These are phyloP conservation scores for Eupeodes luniger DNA, from an alignment of 2,888 invertebrate species.

Conservation along the genomic window DNA sequence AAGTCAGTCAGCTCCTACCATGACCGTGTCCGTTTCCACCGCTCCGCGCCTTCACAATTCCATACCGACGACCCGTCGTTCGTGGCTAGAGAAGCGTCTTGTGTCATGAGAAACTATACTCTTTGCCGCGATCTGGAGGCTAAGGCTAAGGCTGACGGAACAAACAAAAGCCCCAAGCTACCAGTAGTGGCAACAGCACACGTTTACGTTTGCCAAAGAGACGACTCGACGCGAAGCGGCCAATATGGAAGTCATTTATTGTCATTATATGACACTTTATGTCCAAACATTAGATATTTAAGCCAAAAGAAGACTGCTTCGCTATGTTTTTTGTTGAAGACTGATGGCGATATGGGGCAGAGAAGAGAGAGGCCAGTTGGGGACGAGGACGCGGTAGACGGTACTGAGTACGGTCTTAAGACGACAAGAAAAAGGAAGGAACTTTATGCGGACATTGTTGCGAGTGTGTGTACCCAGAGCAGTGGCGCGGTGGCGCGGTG, in stretches of 20 bases:
- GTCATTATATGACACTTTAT: slow-evolving; percentile 78
- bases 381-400: neutral
- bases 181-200: slow-evolving; percentile 61
- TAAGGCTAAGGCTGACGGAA: neutral
- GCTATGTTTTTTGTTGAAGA: neutral
- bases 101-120: slow-evolving; percentile 51
- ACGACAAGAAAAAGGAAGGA: slow-evolving; percentile 19
- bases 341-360: slow-evolving; percentile 1
- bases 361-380: too few species aligned
- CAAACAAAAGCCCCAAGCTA: slow-evolving; percentile 23
- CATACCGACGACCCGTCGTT: too few species aligned
- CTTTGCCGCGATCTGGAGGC: neutral
- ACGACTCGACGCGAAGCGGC: slow-evolving; percentile 45
- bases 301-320: slow-evolving; percentile 61
- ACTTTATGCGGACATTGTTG: slow-evolving; percentile 12
- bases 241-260: slow-evolving; percentile 77
- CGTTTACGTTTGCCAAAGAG: slow-evolving; percentile 47
- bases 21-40: neutral
- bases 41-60: too few species aligned
- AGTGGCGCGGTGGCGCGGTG: slow-evolving; percentile 51
- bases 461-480: neutral
- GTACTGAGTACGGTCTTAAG: neutral
- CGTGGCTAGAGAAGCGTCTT: slow-evolving; percentile 16
- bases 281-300: slow-evolving; percentile 77
- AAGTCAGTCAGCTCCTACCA: neutral